A percentile compares a stretch with the other conserved stretches of the same genome.
Conservation (phyloP, 2,797 vertebrate species). For the Coregonus sp. region DNA sequence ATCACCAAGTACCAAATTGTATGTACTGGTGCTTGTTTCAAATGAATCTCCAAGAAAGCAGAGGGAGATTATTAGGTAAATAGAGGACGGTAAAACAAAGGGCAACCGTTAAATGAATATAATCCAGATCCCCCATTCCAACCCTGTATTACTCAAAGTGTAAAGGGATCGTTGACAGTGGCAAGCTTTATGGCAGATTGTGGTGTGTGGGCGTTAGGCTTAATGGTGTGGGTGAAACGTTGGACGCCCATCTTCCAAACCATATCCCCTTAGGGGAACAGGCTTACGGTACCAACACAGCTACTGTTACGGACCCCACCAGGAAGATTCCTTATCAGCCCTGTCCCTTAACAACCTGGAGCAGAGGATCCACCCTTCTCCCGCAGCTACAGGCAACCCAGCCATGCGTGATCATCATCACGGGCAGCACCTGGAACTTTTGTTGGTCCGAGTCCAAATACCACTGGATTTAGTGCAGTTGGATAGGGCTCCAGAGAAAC, state of each 20-base stretch:
- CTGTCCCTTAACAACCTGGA: constrained; percentile 12
- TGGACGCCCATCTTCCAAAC: neutral
- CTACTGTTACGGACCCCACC: constrained; percentile 4
- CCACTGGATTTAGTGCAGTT: constrained; percentile 63
- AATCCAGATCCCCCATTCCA: neutral
- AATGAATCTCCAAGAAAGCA: too few species aligned
- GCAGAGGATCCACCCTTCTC: constrained; percentile 4
- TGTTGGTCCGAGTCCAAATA: constrained; percentile 63
- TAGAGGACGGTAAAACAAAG: too few species aligned
- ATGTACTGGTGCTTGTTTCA: too few species aligned
- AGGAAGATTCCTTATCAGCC: neutral
- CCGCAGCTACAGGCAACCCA: constrained; percentile 7
- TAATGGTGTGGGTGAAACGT: constrained; percentile 18
- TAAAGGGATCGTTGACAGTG: neutral
- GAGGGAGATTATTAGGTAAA: too few species aligned
- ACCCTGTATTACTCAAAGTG: too few species aligned
- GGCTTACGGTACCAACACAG: neutral
- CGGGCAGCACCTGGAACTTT: constrained; percentile 43
- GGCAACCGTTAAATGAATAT: neutral
- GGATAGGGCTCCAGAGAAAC: constrained; percentile 53
- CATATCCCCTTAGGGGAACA: neutral
- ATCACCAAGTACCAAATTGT: too few species aligned
- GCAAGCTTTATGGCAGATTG: neutral
- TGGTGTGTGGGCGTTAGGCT: neutral
- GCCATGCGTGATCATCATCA: constrained; percentile 9